Percentiles rank a stretch among this genome's conserved stretches.
These are phyloP conservation scores for Hassar affinis DNA, from an alignment of 2,113 vertebrate genomes.

Conservation along the genomic window DNA sequence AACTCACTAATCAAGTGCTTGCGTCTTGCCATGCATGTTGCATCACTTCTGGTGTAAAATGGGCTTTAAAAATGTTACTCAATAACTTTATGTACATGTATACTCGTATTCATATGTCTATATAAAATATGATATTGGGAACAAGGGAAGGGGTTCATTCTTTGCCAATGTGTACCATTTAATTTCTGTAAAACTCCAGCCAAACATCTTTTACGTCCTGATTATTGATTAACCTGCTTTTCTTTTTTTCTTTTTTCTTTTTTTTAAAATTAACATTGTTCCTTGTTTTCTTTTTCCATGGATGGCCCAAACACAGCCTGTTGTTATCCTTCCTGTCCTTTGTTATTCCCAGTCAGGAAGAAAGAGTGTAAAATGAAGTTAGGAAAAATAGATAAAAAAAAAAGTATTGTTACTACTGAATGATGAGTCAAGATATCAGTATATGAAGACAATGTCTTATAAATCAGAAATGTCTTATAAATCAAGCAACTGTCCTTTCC, in stretches of 20 bases:
- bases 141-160: neutral
- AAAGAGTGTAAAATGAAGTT: neutral
- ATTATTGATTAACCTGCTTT: neutral
- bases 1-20: neutral
- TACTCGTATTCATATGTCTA: slow-evolving; percentile 17
- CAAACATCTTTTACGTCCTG: neutral
- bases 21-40: neutral
- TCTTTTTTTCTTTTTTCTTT: neutral
- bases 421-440: neutral
- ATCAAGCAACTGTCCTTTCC: neutral
- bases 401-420: slow-evolving; percentile 25
- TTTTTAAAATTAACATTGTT: neutral
- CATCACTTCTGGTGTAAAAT: slow-evolving; percentile 24
- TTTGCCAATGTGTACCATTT: slow-evolving; percentile 10
- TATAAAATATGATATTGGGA: neutral
- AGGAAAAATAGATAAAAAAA: neutral
- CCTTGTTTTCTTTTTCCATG: neutral
- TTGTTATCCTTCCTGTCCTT: neutral
- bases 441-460: neutral
- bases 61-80: slow-evolving; percentile 20
- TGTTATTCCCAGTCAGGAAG: slow-evolving; percentile 5
- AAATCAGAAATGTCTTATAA: neutral
- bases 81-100: slow-evolving; percentile 15
- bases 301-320: neutral
- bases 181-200: neutral